Evolutionary conservation across 1,140 invertebrate species (phyloP).

Genomic region (Hyles vespertilio): DNA sequence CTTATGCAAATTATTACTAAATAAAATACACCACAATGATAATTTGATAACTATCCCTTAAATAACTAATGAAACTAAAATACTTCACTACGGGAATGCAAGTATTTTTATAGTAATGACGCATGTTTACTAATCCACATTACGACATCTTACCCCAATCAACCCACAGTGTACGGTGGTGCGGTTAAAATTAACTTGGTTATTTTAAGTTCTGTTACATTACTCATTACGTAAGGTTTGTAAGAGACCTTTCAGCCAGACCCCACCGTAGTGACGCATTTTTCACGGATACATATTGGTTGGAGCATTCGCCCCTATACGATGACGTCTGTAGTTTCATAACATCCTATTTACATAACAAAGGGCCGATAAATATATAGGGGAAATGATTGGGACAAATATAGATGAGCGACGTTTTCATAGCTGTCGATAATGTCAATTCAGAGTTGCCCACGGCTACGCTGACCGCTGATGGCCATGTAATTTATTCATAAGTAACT

Average conservation of each 20-base stretch:
- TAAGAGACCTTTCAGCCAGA: constrained; percentile 4
- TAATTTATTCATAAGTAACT: constrained; percentile 4
- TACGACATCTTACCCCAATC: too few species aligned
- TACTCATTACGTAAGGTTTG: constrained; percentile 1
- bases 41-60: too few species aligned
- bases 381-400: constrained; percentile 25
- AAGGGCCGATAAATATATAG: constrained; percentile 46
- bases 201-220: constrained; percentile 7
- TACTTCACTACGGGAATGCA: too few species aligned
- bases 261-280: constrained; percentile 29
- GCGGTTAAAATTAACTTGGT: constrained; percentile 1
- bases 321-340: constrained; percentile 47
- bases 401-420: constrained; percentile 35
- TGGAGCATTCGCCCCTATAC: constrained; percentile 26
- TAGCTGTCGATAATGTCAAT: constrained; percentile 30
- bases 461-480: neutral
- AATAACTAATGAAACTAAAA: too few species aligned
- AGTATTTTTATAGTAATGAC: too few species aligned
- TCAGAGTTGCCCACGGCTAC: neutral
- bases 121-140: too few species aligned
- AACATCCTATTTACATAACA: constrained; percentile 56
- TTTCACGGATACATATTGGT: constrained; percentile 20
- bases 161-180: too few species aligned
- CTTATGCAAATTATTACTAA: too few species aligned
- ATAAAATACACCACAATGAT: too few species aligned